Conservation (phyloP, 2,888 invertebrate species). For the Caenorhabditis wallacei region DNA sequence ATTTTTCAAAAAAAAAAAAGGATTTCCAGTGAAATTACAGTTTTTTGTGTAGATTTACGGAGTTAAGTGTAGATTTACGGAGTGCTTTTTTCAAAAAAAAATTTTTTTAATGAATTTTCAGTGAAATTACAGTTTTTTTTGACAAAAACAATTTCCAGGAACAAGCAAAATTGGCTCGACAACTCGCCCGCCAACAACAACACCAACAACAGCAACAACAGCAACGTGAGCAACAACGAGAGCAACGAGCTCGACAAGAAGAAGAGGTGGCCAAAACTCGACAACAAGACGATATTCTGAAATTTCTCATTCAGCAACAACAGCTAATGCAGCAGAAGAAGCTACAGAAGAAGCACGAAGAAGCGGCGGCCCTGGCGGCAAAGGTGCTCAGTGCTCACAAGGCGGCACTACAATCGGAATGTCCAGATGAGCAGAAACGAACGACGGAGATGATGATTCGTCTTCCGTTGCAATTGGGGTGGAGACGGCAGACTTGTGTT, state of each 20-base stretch:
- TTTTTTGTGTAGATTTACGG: background rate
- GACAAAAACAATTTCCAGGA: too few species aligned
- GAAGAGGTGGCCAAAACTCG: constrained; percentile 20
- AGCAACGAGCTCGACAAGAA: too few species aligned
- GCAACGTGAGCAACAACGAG: too few species aligned
- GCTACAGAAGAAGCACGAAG: constrained; percentile 40
- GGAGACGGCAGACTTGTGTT: constrained; percentile 79
- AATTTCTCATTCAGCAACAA: constrained; percentile 42
- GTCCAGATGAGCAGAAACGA: constrained; percentile 7
- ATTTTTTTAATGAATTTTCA: too few species aligned
- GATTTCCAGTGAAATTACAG: too few species aligned
- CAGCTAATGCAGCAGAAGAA: constrained; percentile 36
- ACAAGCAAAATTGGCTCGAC: constrained; percentile 25
- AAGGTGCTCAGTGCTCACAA: constrained; percentile 16
- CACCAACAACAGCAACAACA: constrained; percentile 8
- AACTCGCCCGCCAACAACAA: constrained; percentile 23
- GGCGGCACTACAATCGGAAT: constrained; percentile 9
- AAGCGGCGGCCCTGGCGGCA: constrained; percentile 25
- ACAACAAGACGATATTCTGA: constrained; percentile 41
- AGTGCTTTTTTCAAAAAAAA: background rate
- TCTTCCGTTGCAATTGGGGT: constrained; percentile 67
- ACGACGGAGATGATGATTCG: constrained; percentile 34
- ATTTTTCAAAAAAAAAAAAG: too few species aligned
- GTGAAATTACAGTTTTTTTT: constrained; percentile 4
- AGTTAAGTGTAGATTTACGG: too few species aligned